These are phyloP conservation scores for Carpatolechia fugitivella DNA, from an alignment of 2,888 invertebrate species.

Conservation along the genomic window DNA sequence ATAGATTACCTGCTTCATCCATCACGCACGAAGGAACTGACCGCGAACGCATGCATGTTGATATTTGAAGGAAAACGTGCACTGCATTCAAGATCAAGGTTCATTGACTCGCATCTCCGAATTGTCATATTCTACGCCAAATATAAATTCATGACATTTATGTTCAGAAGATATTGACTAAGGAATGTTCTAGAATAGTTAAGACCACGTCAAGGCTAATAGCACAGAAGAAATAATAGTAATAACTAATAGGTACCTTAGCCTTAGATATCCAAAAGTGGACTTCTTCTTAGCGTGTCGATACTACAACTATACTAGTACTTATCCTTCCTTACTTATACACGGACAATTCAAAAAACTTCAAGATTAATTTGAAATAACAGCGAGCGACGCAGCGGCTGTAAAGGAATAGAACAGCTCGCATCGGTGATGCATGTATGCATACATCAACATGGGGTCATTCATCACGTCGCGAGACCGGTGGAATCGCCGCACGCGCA, in stretches of 20 bases:
- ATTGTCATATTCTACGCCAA: too few species aligned
- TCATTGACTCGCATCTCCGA: not conserved
- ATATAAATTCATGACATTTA: too few species aligned
- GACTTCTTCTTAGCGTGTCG: too few species aligned
- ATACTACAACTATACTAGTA: too few species aligned
- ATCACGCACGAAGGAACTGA: constrained; percentile 49
- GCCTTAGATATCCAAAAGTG: too few species aligned
- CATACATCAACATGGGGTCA: constrained; percentile 37
- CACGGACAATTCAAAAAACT: too few species aligned
- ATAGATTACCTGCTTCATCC: constrained; percentile 63
- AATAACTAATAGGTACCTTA: too few species aligned
- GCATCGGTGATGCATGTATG: constrained; percentile 30
- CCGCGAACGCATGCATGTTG: constrained; percentile 12
- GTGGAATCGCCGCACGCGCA: constrained; percentile 7
- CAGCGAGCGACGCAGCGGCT: not conserved
- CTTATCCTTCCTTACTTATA: too few species aligned
- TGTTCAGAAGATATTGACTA: too few species aligned
- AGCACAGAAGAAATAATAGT: too few species aligned
- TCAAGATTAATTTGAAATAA: not conserved
- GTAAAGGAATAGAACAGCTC: not conserved
- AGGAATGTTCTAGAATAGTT: too few species aligned
- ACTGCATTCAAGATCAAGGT: constrained; percentile 15
- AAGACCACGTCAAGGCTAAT: too few species aligned
- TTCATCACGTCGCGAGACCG: constrained; percentile 38
- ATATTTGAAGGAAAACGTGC: not conserved